Evolutionary conservation across 2,797 vertebrate genomes (phyloP).

Genomic region (Sebastes vulpes): DNA sequence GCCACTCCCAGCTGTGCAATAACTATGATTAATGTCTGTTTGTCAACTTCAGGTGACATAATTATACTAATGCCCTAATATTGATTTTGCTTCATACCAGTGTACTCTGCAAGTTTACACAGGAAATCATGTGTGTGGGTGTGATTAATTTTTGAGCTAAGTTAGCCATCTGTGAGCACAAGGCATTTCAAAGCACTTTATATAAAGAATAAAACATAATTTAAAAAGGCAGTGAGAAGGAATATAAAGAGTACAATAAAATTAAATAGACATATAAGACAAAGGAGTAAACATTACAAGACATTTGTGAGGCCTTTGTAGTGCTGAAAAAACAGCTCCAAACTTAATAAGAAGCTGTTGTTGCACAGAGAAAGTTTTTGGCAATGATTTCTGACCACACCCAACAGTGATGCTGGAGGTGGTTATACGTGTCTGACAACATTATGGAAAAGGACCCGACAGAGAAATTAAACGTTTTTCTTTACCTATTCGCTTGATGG

Average conservation of each 20-base stretch:
- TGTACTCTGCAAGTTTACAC: constrained; percentile 16
- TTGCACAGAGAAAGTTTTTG: neutral
- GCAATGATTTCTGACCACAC: neutral
- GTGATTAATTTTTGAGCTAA: neutral
- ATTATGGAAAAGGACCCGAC: too few relatives aligned
- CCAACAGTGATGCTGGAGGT: neutral
- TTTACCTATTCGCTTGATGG: too few relatives aligned
- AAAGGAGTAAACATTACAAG: neutral
- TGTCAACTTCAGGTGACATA: neutral
- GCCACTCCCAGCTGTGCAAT: neutral
- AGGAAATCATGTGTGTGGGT: neutral
- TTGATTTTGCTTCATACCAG: neutral
- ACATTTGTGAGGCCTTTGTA: neutral
- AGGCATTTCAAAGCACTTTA: neutral
- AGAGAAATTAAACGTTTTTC: too few relatives aligned
- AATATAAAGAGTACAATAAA: neutral
- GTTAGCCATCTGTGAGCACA: too few relatives aligned
- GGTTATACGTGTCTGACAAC: neutral
- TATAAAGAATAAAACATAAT: neutral
- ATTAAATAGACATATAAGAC: neutral
- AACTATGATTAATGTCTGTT: neutral
- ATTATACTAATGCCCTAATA: neutral
- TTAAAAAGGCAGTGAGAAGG: neutral
- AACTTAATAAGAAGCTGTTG: neutral
- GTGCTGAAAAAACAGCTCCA: neutral